Conservation (phyloP, 2,888 invertebrate species). For the Habrosyne pyritoides region DNA sequence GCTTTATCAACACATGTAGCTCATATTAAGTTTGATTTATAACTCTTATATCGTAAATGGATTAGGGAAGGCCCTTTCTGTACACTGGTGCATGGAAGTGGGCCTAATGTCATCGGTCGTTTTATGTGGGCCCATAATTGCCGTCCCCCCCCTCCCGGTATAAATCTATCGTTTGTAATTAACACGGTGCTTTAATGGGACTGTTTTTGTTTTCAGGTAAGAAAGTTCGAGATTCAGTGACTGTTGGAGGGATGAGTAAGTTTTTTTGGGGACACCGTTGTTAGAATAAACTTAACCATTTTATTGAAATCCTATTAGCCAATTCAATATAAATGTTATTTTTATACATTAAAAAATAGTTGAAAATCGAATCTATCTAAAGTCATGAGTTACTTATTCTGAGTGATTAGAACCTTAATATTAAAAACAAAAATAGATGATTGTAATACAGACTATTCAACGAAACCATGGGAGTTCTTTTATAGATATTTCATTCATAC, state of each 20-base stretch:
- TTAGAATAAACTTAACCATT: no score
- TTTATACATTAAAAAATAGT: no score
- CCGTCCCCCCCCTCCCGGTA: constrained; percentile 38
- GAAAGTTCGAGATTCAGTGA: constrained; percentile 21
- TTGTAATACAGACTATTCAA: no score
- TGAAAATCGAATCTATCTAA: no score
- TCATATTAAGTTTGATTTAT: constrained; percentile 83
- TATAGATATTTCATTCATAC: no score
- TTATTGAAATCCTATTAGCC: no score
- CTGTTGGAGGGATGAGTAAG: background rate
- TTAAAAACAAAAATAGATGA: no score
- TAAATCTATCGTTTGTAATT: constrained; percentile 54
- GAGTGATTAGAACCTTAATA: no score
- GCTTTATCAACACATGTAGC: constrained; percentile 81
- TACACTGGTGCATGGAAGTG: constrained; percentile 42
- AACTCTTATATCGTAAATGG: constrained; percentile 83
- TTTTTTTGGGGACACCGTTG: background rate
- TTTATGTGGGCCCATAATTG: constrained; percentile 71
- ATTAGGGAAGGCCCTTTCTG: constrained; percentile 62
- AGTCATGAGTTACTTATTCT: no score
- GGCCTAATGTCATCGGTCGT: constrained; percentile 59
- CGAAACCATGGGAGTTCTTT: no score
- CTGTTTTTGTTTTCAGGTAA: constrained; percentile 68
- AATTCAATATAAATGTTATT: no score
- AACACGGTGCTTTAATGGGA: constrained; percentile 46